Evolutionary conservation across 2,888 invertebrate species (phyloP).

Genomic region (Hirtodrosophila trivittata): DNA sequence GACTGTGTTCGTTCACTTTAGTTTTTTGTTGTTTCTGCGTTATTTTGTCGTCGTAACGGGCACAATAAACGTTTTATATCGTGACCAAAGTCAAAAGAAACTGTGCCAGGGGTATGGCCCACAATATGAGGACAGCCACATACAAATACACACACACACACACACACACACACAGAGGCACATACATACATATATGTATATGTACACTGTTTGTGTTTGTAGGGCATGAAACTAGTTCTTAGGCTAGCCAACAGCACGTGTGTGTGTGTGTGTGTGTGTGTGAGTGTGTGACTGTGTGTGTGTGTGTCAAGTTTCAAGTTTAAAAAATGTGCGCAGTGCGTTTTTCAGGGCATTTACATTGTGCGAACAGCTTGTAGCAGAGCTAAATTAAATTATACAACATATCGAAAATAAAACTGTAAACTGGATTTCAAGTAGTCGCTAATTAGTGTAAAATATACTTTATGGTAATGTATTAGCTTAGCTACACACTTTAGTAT

Average conservation of each 20-base stretch:
- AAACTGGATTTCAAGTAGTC: too few relatives aligned
- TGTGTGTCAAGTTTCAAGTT: constrained; percentile 29
- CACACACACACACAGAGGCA: not conserved
- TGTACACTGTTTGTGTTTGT: constrained; percentile 26
- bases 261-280: constrained; percentile 23
- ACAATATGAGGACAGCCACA: constrained; percentile 48
- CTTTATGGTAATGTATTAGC: not conserved
- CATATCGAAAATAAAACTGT: too few relatives aligned
- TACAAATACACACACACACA: not conserved
- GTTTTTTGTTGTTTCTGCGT: constrained; percentile 55
- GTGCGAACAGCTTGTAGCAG: constrained; percentile 15
- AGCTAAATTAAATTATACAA: constrained; percentile 31
- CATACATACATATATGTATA: constrained; percentile 1
- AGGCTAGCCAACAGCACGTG: constrained; percentile 18
- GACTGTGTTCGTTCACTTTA: not conserved
- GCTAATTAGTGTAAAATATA: constrained; percentile 4
- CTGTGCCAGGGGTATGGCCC: constrained; percentile 76
- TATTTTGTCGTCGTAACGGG: constrained; percentile 57
- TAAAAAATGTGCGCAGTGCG: constrained; percentile 39
- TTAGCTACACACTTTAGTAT: constrained; percentile 1
- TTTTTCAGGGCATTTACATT: constrained; percentile 24
- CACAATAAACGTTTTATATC: constrained; percentile 78
- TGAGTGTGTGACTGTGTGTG: constrained; percentile 17
- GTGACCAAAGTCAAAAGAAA: constrained; percentile 80
- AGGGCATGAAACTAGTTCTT: constrained; percentile 44